Conservation (phyloP, 2,888 invertebrate species). For the Dichetophora obliterata region DNA sequence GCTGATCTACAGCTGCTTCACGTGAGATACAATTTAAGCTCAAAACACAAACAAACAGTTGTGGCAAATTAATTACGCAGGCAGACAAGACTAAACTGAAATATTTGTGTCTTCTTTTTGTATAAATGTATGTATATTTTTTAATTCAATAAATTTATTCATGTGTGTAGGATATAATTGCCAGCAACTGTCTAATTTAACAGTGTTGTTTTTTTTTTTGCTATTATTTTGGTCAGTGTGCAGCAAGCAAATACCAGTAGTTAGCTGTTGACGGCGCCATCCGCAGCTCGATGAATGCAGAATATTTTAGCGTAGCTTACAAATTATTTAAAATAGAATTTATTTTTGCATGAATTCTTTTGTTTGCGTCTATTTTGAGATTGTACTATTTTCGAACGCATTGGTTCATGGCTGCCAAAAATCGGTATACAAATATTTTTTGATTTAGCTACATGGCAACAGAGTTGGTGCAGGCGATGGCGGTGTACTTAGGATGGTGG, state of each 20-base stretch:
- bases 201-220: not conserved
- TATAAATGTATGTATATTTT: too few relatives aligned
- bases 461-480: too few relatives aligned
- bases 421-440: not conserved
- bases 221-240: not conserved
- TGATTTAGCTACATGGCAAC: not conserved
- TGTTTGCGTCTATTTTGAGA: constrained; percentile 12
- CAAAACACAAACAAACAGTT: too few relatives aligned
- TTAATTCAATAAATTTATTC: too few relatives aligned
- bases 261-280: not conserved
- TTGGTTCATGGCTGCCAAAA: not conserved
- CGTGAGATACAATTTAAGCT: not conserved
- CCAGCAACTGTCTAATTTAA: not conserved
- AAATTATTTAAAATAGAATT: constrained; percentile 11
- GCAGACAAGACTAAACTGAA: too few relatives aligned
- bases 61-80: too few relatives aligned
- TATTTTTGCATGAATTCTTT: constrained; percentile 26
- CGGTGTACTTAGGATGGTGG: not conserved
- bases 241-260: not conserved
- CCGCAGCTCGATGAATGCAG: not conserved
- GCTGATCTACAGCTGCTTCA: not conserved
- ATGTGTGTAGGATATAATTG: too few relatives aligned
- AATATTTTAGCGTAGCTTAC: not conserved
- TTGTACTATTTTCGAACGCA: not conserved
- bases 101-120: too few relatives aligned